Base-by-base conservation (phyloP, 2,888 invertebrate species). In the Aphrophora alni region DNA sequence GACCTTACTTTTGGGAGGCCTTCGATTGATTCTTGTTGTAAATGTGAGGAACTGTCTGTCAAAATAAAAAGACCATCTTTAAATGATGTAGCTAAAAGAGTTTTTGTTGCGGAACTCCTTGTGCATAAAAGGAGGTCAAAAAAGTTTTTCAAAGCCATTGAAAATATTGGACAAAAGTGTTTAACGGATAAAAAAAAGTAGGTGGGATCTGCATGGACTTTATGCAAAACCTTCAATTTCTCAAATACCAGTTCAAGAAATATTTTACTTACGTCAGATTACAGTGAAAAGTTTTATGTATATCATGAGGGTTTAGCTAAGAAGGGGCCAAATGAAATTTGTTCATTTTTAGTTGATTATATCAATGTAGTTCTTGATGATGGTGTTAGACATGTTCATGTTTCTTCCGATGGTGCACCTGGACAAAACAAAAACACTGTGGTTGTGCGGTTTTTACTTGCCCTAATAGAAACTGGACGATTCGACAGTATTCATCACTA, bases 151-250 rank as follows among this genome's bases (percentile, higher is more conserved):
- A 74, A 59, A n/a, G 21, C 28, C 3, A 26, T 51, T 27, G 17
- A 80, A 27, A 69, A 17, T n/a, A 24, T 44, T 44, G 69, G 75
- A 21, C 38, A 3, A 8, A 33, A 33, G 33, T 33, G 33, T 33
- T 33, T 5, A 33, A 8, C 33, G 33, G 8, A 33, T 5, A 8
- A 33, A 5, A 8, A 33, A 5, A 33, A 33, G 8, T 8, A 5
- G 3, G 33, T 8, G 33, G 33, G n/a, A 14, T 73, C 10, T 78
- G 73, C 27, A 51, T 78, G 14, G 78, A 78, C 26, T 78, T 27
- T 25, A 78, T 78, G 80, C 77, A 80, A 69, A 77, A 80, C 44
- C n/a, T 76, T n/a, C 80, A 77, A 28, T 71, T 77, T 8, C 75
- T 76, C 26, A 44, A 28, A 80, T 80, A 26, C 80, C 80, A 5